Base-by-base conservation (phyloP, 2,888 invertebrate species). In the Leptinotarsa peninsularis region DNA sequence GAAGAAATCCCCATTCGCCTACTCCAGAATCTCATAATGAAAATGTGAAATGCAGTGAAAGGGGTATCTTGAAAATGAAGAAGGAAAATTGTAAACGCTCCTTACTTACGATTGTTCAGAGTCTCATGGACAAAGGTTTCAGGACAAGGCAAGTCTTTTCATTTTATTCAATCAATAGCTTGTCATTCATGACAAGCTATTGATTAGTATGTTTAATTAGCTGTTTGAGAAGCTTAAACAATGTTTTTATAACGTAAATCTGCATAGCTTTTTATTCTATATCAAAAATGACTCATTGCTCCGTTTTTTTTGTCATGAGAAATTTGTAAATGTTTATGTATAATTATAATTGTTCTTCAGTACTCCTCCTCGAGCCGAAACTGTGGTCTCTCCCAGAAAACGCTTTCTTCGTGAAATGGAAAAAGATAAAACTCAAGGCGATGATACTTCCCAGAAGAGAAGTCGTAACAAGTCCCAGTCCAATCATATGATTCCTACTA, bases 371-470 rank as follows among this genome's bases (percentile, higher is more conserved):
- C 83, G 87, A 56, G 79, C 83, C 10, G 87, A 88, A 78, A 85
- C 84, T 82, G 93, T 94, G 83, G 94, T 95, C 49, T 95, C 95
- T 76, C 96, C 96, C 69, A 91, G 96, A 58, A 96, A 96, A 86
- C 91, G 96, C 82, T 95, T 88, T 77, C 89, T 96, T 78, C 91
- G 95, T 72, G 95, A 96, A 87, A 91, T 96, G 85, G 96, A 96
- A 78, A 86, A 86, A 73, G 87, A 88, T 58, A 82, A 81, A 74
- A 73, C 73, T n/a, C 77, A 81, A 14, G 85, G 85, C 63, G 86
- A 86, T 66, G 82, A 81, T 21, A 78, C 76, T 66, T 84, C 86
- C 77, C 84, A 84, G 76, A 87, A 87, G 78, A 80, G 87, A 72
- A 87, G 87, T 76, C 83, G 87, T 43, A 85, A 82, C 79, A 87